Evolutionary conservation across 2,888 invertebrate species (phyloP), one percentile per base, ranked within the genome.

Genomic region (Drosophila falleni): DNA sequence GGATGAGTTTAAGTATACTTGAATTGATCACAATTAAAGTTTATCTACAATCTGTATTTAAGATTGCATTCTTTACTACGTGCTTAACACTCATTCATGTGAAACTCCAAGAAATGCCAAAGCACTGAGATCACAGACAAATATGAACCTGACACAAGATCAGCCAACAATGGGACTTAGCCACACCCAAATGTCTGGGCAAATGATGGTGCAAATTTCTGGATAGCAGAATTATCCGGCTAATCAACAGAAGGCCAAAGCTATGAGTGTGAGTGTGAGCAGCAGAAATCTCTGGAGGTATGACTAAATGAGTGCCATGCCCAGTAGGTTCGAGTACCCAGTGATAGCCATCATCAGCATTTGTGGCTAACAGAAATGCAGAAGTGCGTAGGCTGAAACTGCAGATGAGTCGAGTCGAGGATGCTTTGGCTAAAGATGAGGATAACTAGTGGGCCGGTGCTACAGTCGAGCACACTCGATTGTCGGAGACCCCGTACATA

Each of bases 341-440:
- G 46, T 70, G 89, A 88, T 86, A 82, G 80, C 69, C 74, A 84
- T 86, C 83, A 76, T 62, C 67, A 58, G 64, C 63, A 60, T 67
- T 69, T 46, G 71, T 41, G 67, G 51, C 46, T 65, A 70, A 71
- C 67, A 71, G 64, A 62, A 63, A 58, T 56, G 61, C 69, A 71
- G 63, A 76, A 84, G 71, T 87, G 89, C 86, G 86, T 89, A 87
- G 86, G 86, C 58, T 51, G 78, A 46, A 59, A 54, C 75, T 69
- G 49, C 33, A 53, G 70, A 60, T 64, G 58, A 53, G 44, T 60
- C 41, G 23, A 29, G 33, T 60, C 31, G 23, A 29, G 33, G 41
- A 31, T 31, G 47, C 51, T 44, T 6, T 59, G 39, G 55, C n/a
- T 33, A 50, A 44, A 10, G n/a, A 46, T 13, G 46, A n/a, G 42